Percentiles rank a stretch among this genome's conserved stretches.
phyloP scores from a whole-genome alignment of 2,113 vertebrate species.

The Clarias batrachus region DNA sequence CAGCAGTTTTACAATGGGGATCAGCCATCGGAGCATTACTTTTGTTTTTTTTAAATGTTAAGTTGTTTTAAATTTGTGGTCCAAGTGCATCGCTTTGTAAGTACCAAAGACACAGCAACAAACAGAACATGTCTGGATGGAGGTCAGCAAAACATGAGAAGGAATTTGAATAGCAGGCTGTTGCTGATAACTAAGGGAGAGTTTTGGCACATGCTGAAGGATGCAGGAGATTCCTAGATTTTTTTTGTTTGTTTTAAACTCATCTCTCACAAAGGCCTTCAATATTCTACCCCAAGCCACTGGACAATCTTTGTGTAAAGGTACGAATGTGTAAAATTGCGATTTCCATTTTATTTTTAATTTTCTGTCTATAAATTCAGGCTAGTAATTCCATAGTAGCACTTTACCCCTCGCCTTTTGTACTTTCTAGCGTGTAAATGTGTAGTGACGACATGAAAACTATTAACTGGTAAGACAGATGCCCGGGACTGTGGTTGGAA shows the following conservation, averaged over 20 bases:
- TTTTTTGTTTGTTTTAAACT: conserved; percentile 46
- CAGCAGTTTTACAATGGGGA: conserved; percentile 14
- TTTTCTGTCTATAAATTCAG: not conserved
- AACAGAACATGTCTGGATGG: not conserved
- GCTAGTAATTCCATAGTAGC: not conserved
- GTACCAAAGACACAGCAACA: not conserved
- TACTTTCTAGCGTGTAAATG: not conserved
- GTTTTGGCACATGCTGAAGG: conserved; percentile 10
- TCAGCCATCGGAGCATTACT: conserved; percentile 1
- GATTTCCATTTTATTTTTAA: not conserved
- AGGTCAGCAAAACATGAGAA: conserved; percentile 23
- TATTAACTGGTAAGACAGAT: conserved; percentile 37
- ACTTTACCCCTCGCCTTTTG: not conserved
- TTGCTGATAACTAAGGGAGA: conserved; percentile 30
- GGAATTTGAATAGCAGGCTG: not conserved
- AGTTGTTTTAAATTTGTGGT: not conserved
- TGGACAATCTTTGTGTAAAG: conserved; percentile 56
- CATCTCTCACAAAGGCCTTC: conserved; percentile 65
- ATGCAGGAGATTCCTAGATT: conserved; percentile 69
- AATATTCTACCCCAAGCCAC: conserved; percentile 72
- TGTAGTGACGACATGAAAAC: not conserved
- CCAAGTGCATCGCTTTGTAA: conserved; percentile 2
- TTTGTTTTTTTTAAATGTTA: conserved; percentile 17
- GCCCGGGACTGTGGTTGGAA: conserved; percentile 29
- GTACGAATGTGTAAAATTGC: conserved; percentile 57